phyloP scores from a whole-genome alignment of 2,888 invertebrate species.

The Agelastica alni region DNA sequence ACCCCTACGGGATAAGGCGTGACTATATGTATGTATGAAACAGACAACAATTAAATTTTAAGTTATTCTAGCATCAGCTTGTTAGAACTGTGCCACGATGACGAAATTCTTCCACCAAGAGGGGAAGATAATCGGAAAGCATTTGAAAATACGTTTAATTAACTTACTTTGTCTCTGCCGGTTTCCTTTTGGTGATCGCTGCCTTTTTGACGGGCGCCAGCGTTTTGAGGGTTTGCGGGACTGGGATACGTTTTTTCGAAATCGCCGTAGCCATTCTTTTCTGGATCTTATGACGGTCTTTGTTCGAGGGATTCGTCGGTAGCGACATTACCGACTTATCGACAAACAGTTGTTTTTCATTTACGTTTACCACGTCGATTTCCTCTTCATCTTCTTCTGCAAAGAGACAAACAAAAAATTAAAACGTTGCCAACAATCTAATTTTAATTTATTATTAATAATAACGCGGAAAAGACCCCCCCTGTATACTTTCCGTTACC shows the following conservation, averaged over 20 bases:
- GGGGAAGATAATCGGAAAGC: no score
- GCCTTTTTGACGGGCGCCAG: slow-evolving; percentile 41
- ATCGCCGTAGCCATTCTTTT: slow-evolving; percentile 66
- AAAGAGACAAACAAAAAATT: slow-evolving; percentile 55
- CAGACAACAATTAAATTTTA: slow-evolving; percentile 20
- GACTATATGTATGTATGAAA: no score
- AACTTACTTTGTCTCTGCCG: slow-evolving; percentile 49
- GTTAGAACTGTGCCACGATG: no score
- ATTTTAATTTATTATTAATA: no score
- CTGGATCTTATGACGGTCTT: slow-evolving; percentile 70
- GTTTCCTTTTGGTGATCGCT: slow-evolving; percentile 15
- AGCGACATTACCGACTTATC: slow-evolving; percentile 54
- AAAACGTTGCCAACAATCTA: no score
- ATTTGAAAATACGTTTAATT: no score
- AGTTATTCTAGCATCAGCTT: neutral
- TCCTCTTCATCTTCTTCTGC: slow-evolving; percentile 80
- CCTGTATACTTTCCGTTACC: no score
- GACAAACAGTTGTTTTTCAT: slow-evolving; percentile 53
- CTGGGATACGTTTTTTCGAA: slow-evolving; percentile 45
- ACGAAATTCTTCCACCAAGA: no score
- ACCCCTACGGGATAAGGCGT: no score
- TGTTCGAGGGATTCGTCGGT: slow-evolving; percentile 71
- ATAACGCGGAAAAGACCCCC: no score
- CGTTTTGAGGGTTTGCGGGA: slow-evolving; percentile 41
- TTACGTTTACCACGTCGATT: slow-evolving; percentile 81